Conservation (phyloP, 2,888 invertebrate species). For the Stenchaetothrips biformis region DNA sequence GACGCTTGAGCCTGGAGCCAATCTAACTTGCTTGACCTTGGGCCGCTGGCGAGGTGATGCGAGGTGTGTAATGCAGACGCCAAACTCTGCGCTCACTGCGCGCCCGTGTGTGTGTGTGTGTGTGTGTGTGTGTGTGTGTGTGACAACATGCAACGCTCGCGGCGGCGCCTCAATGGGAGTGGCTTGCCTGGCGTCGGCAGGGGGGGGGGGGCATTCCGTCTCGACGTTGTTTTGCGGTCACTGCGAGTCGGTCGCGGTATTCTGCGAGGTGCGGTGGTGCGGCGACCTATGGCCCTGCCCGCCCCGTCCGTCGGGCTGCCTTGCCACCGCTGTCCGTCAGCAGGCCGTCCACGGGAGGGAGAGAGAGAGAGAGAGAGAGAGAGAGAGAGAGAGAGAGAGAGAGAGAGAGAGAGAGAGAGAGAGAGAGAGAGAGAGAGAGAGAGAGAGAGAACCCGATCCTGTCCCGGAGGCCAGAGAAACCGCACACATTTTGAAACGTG, state of each 20-base stretch:
- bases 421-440: conserved; percentile 18
- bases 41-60: conserved; percentile 1
- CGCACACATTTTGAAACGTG: no score
- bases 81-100: background rate
- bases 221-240: conserved; percentile 27
- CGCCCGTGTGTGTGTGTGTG: conserved; percentile 21
- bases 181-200: conserved; percentile 9
- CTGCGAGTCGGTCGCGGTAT: conserved; percentile 25
- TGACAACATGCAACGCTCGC: no score
- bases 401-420: no score
- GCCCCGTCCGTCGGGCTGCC: no score
- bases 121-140: conserved; percentile 19
- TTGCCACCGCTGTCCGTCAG: no score
- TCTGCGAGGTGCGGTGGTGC: background rate
- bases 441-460: no score
- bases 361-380: background rate
- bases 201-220: conserved; percentile 23
- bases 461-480: no score
- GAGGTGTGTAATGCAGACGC: conserved; percentile 27
- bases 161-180: conserved; percentile 17
- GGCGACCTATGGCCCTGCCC: no score
- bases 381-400: background rate
- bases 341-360: no score
- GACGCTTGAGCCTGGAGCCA: background rate
- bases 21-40: background rate